Conservation (phyloP, 2,113 vertebrate species). For the Catharus minimus region DNA sequence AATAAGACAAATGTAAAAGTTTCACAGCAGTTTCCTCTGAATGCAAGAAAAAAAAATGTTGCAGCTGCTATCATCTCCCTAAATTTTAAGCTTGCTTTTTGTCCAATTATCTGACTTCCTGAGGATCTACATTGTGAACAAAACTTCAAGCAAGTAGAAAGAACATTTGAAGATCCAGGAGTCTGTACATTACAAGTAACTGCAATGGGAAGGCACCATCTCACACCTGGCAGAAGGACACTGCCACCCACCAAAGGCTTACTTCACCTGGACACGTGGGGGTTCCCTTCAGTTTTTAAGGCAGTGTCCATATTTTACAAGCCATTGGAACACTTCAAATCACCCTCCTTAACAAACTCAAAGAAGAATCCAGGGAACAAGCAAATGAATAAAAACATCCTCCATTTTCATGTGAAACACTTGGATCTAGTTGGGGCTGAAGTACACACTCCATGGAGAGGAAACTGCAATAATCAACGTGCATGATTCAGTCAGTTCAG, state of each 20-base stretch:
- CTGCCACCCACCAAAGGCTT: neutral
- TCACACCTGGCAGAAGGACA: neutral
- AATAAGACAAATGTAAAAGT: neutral
- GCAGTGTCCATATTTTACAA: neutral
- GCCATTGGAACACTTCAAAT: neutral
- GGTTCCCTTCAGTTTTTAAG: neutral
- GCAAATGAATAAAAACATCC: neutral
- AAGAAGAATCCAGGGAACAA: neutral
- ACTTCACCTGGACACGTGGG: neutral
- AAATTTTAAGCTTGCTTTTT: neutral
- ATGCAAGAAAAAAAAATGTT: neutral
- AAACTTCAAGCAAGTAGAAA: neutral
- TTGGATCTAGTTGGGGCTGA: neutral
- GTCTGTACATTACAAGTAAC: neutral
- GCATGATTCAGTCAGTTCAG: neutral
- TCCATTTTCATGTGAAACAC: neutral
- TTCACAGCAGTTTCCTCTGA: neutral
- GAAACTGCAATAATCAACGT: neutral
- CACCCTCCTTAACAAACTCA: neutral
- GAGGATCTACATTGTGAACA: neutral
- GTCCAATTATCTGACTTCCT: neutral
- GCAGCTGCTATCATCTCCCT: neutral
- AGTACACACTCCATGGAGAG: neutral
- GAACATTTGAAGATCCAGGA: neutral
- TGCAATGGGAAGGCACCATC: neutral